Evolutionary conservation across 1,140 invertebrate species (phyloP).

Genomic region (Pararge aegeria): DNA sequence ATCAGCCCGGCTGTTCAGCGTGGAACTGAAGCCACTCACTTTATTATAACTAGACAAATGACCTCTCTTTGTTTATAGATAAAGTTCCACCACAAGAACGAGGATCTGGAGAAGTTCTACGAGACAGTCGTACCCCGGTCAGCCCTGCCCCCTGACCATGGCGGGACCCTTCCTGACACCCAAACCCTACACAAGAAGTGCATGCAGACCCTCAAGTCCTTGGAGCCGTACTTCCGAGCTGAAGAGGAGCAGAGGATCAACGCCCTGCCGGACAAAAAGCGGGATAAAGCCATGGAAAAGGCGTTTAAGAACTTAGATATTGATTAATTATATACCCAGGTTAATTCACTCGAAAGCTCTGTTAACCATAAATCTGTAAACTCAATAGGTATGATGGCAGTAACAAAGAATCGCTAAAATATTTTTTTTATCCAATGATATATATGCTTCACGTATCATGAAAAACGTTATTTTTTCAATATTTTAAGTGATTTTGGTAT

Average conservation of each 20-base stretch:
- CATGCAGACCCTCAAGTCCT: slow-evolving; percentile 49
- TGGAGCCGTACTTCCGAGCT: slow-evolving; percentile 66
- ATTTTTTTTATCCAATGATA: too few relatives aligned
- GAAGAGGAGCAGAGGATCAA: slow-evolving; percentile 62
- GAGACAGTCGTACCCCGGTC: slow-evolving; percentile 61
- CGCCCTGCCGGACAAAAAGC: slow-evolving; percentile 61
- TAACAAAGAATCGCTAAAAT: too few relatives aligned
- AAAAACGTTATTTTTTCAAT: too few relatives aligned
- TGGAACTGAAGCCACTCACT: too few relatives aligned
- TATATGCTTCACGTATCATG: too few relatives aligned
- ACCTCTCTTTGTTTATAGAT: slow-evolving; percentile 51
- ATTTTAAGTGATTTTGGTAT: too few relatives aligned
- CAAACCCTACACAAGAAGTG: slow-evolving; percentile 66
- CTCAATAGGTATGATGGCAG: too few relatives aligned
- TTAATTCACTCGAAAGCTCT: too few relatives aligned
- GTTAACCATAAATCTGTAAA: too few relatives aligned
- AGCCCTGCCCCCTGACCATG: slow-evolving; percentile 61
- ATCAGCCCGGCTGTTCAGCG: too few relatives aligned
- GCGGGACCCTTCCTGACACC: slow-evolving; percentile 61
- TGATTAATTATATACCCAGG: slow-evolving; percentile 39
- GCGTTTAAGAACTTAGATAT: slow-evolving; percentile 70
- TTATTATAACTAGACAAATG: too few relatives aligned
- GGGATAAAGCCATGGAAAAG: slow-evolving; percentile 59
- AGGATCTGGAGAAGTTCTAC: slow-evolving; percentile 68
- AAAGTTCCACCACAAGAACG: slow-evolving; percentile 67